A percentile compares a stretch with the other conserved stretches of the same genome.
phyloP scores from a whole-genome alignment of 2,113 vertebrate genomes.

The Etheostoma spectabile region DNA sequence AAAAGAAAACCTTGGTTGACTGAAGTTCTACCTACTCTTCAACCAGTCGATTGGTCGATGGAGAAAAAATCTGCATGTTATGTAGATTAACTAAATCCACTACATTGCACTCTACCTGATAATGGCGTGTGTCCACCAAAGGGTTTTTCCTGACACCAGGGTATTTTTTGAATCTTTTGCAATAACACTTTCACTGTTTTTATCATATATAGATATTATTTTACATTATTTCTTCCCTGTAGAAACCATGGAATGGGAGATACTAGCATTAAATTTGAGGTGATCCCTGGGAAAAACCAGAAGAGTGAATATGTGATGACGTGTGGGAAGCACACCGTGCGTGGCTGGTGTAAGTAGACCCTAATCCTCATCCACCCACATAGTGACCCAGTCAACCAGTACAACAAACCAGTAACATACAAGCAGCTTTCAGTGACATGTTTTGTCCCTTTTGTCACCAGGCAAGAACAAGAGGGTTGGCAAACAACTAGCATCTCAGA shows the following conservation, averaged over 20 bases:
- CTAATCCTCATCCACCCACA: not conserved
- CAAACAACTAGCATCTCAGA: constrained; percentile 97
- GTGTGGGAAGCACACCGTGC: constrained; percentile 97
- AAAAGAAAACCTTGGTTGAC: too few relatives aligned
- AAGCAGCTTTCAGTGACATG: not conserved
- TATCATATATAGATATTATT: too few relatives aligned
- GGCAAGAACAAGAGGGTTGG: constrained; percentile 99
- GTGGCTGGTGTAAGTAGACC: constrained; percentile 96
- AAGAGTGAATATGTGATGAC: constrained; percentile 99
- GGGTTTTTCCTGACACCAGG: too few relatives aligned
- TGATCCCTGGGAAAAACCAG: constrained; percentile 99
- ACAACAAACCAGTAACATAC: too few relatives aligned
- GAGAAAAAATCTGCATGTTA: too few relatives aligned
- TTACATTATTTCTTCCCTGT: constrained; percentile 19
- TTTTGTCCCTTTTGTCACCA: constrained; percentile 55
- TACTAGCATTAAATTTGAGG: constrained; percentile 99
- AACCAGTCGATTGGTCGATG: too few relatives aligned
- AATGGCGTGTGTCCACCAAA: too few relatives aligned
- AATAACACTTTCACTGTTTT: too few relatives aligned
- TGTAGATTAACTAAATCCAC: too few relatives aligned
- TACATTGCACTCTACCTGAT: too few relatives aligned
- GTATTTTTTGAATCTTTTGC: too few relatives aligned
- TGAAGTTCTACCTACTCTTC: too few relatives aligned
- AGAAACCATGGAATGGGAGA: constrained; percentile 99
- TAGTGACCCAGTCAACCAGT: not conserved